Conservation (phyloP, 2,888 invertebrate genomes). For the Sarcophaga variegata region DNA sequence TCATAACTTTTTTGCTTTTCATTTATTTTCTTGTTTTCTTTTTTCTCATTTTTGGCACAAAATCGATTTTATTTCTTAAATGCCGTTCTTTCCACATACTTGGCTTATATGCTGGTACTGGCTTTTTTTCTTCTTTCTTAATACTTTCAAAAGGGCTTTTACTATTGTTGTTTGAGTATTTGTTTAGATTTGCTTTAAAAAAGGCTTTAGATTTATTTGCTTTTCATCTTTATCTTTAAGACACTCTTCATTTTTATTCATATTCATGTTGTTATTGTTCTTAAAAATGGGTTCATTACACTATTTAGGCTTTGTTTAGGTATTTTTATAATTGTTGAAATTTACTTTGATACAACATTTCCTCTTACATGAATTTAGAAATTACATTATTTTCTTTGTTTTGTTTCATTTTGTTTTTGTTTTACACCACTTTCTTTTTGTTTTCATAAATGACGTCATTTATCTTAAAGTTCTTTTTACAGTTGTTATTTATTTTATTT, state of each 20-base stretch:
- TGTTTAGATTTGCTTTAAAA: constrained; percentile 22
- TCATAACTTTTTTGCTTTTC: constrained; percentile 17
- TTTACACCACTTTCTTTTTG: constrained; percentile 16
- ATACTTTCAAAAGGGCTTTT: constrained; percentile 51
- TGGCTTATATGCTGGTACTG: constrained; percentile 17
- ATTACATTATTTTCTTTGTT: constrained; percentile 21
- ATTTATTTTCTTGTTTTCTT: constrained; percentile 25
- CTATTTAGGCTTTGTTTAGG: constrained; percentile 45
- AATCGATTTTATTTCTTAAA: constrained; percentile 57
- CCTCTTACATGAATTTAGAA: background rate
- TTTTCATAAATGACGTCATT: constrained; percentile 60
- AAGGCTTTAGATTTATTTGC: constrained; percentile 20
- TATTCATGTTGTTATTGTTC: background rate
- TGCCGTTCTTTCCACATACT: background rate
- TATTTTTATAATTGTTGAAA: constrained; percentile 34
- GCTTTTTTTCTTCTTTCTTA: constrained; percentile 1
- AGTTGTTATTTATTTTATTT: no score
- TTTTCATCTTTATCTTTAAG: background rate
- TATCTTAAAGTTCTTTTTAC: no score
- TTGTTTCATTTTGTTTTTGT: background rate
- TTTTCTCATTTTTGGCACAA: constrained; percentile 59
- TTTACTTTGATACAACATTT: constrained; percentile 27
- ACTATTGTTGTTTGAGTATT: constrained; percentile 21
- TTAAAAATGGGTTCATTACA: constrained; percentile 54
- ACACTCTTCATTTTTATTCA: background rate